These are phyloP conservation scores for Myiozetetes cayanensis DNA, from an alignment of 2,113 vertebrate species.

Conservation along the genomic window DNA sequence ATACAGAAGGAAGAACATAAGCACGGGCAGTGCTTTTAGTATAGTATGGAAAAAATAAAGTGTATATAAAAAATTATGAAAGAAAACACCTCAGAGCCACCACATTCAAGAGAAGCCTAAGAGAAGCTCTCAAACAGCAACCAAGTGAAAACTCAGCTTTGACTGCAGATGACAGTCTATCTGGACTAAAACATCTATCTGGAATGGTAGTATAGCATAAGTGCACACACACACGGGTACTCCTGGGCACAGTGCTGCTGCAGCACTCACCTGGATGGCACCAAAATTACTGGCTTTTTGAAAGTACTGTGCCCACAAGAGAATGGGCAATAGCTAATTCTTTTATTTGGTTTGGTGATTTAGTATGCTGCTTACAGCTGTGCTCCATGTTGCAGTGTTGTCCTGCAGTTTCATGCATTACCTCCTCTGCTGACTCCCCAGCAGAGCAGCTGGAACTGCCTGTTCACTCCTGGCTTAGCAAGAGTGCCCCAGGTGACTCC, in stretches of 20 bases:
- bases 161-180: neutral
- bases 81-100: neutral
- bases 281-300: neutral
- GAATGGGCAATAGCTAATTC: neutral
- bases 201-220: accelerated
- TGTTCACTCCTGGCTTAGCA: neutral
- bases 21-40: neutral
- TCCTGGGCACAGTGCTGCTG: neutral
- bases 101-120: neutral
- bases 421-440: neutral
- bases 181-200: neutral
- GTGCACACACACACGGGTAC: accelerated
- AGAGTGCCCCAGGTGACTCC: neutral
- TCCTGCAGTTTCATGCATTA: neutral
- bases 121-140: neutral
- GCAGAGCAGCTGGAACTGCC: neutral
- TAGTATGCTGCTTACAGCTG: neutral
- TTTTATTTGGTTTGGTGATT: neutral
- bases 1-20: neutral
- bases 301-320: neutral
- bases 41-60: neutral
- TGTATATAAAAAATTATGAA: neutral
- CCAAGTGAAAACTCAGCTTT: neutral
- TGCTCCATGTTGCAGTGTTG: neutral
- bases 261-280: neutral